These are phyloP conservation scores for Hippocampus mohnikei DNA, from an alignment of 2,113 vertebrate genomes.

Conservation along the genomic window DNA sequence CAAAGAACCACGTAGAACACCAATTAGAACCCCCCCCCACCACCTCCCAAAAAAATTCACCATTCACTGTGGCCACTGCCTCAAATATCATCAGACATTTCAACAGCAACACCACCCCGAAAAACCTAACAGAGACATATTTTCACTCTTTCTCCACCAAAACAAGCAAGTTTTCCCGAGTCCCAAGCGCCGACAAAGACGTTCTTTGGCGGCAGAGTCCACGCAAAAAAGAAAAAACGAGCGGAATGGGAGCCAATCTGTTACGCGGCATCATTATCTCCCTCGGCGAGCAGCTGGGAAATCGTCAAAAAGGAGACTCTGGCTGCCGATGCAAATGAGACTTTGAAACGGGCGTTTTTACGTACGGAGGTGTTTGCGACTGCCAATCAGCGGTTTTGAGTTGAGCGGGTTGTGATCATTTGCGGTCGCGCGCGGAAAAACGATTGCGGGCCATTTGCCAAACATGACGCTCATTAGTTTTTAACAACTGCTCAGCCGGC, in stretches of 20 bases:
- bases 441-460: constrained; percentile 5
- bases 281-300: constrained; percentile 71
- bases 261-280: constrained; percentile 65
- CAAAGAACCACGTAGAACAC: background rate
- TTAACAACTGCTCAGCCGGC: background rate
- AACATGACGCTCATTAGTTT: constrained; percentile 1
- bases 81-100: constrained; percentile 8
- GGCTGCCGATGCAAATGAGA: constrained; percentile 73
- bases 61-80: constrained; percentile 9
- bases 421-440: constrained; percentile 39
- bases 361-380: constrained; percentile 65
- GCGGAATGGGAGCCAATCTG: constrained; percentile 68
- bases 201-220: constrained; percentile 32
- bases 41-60: background rate
- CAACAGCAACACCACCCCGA: background rate
- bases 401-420: constrained; percentile 42
- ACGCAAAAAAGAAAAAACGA: constrained; percentile 37
- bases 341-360: constrained; percentile 61
- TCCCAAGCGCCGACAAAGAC: constrained; percentile 38
- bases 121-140: background rate
- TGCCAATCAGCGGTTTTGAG: constrained; percentile 66
- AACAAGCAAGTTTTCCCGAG: constrained; percentile 1
- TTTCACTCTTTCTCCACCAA: constrained; percentile 10
- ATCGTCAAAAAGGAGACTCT: constrained; percentile 70
- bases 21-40: too few relatives aligned